Conservation (phyloP, 2,888 invertebrate species). For the Calameuta idolon region DNA sequence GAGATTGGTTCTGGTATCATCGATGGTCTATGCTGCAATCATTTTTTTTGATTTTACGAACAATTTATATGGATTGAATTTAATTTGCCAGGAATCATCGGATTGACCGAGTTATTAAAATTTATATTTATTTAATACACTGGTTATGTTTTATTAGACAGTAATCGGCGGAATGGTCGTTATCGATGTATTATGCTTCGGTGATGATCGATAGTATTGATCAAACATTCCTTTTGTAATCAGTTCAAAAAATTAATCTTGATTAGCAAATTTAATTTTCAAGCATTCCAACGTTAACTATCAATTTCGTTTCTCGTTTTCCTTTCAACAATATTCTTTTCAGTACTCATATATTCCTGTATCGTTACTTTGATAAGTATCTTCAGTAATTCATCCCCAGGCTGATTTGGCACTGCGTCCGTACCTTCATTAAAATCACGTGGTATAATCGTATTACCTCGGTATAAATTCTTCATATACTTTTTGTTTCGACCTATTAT, state of each 20-base stretch:
- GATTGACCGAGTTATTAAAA: neutral
- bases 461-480: neutral
- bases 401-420: neutral
- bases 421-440: neutral
- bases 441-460: neutral
- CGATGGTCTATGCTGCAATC: neutral
- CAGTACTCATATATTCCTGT: neutral
- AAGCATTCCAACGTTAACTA: neutral
- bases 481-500: neutral
- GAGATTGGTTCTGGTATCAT: neutral
- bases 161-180: neutral
- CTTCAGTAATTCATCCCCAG: neutral
- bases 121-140: neutral
- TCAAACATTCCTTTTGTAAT: neutral
- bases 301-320: neutral
- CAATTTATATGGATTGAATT: neutral
- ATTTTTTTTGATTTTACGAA: neutral
- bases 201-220: neutral
- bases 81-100: neutral
- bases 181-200: neutral
- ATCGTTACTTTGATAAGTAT: neutral
- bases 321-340: neutral
- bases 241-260: neutral
- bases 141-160: neutral
- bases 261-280: neutral